Evolutionary conservation across 2,797 vertebrate species (phyloP).

Genomic region (Phrynocephalus guinanensis): DNA sequence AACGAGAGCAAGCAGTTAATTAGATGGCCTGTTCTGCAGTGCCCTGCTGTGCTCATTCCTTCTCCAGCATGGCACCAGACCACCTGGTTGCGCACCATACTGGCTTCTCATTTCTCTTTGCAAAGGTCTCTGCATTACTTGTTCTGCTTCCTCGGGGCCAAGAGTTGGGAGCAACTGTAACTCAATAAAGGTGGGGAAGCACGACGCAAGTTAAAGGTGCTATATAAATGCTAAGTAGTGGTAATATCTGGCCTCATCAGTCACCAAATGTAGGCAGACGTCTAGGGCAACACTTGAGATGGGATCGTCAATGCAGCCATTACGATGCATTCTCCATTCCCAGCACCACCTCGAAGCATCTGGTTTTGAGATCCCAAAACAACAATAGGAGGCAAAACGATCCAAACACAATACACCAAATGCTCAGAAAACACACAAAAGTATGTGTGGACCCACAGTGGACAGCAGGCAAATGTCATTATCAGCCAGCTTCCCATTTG

Average conservation of each 20-base stretch:
- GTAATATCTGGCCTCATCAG: background rate
- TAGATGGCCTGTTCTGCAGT: conserved; percentile 57
- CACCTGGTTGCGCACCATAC: accelerated
- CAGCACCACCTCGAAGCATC: background rate
- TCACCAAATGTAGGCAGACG: background rate
- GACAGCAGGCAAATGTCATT: too few species aligned
- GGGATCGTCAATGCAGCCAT: background rate
- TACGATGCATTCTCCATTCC: background rate
- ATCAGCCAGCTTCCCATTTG: too few species aligned
- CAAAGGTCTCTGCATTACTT: background rate
- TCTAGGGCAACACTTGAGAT: background rate
- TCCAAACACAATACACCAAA: background rate
- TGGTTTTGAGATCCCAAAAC: background rate
- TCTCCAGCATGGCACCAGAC: conserved; percentile 24
- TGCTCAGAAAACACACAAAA: too few species aligned
- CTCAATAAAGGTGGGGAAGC: background rate
- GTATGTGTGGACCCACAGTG: too few species aligned
- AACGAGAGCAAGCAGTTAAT: conserved; percentile 64
- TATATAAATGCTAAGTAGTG: background rate
- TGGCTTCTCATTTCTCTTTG: background rate
- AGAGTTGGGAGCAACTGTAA: background rate
- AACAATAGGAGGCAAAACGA: background rate
- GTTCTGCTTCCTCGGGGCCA: background rate
- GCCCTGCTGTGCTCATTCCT: conserved; percentile 42
- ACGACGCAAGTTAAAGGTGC: background rate